A percentile compares a stretch with the other conserved stretches of the same genome.
phyloP scores from a whole-genome alignment of 2,888 invertebrate species.

The Zhuqinia jingwanae region DNA sequence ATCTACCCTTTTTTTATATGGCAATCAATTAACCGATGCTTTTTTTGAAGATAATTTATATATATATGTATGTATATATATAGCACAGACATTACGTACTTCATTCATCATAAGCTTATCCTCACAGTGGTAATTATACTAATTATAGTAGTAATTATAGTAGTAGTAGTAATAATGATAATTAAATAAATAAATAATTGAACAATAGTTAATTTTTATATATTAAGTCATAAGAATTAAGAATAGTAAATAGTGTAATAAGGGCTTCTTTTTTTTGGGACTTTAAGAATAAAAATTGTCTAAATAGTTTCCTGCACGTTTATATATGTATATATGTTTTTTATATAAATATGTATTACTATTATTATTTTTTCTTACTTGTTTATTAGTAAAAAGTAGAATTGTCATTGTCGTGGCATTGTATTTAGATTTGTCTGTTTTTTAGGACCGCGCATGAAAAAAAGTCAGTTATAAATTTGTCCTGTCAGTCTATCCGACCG shows the following conservation, averaged over 20 bases:
- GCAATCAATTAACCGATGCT: too few relatives aligned
- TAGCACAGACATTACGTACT: conserved; percentile 4
- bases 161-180: background rate
- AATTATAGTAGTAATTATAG: conserved; percentile 18
- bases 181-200: background rate
- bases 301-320: conserved; percentile 51
- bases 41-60: too few relatives aligned
- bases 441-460: too few relatives aligned
- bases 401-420: conserved; percentile 45
- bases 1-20: too few relatives aligned
- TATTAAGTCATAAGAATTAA: background rate
- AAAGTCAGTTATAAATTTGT: too few relatives aligned
- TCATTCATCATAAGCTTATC: too few relatives aligned
- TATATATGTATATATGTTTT: conserved; percentile 17
- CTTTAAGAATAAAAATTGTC: conserved; percentile 40
- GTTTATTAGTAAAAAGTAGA: background rate
- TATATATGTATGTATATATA: conserved; percentile 13
- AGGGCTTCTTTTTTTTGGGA: too few relatives aligned
- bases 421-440: conserved; percentile 20
- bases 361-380: conserved; percentile 20
- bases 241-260: background rate
- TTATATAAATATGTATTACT: too few relatives aligned
- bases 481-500: too few relatives aligned
- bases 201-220: conserved; percentile 18
- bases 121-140: background rate